phyloP scores from a whole-genome alignment of 2,113 vertebrate species.

The Chaenocephalus aceratus region DNA sequence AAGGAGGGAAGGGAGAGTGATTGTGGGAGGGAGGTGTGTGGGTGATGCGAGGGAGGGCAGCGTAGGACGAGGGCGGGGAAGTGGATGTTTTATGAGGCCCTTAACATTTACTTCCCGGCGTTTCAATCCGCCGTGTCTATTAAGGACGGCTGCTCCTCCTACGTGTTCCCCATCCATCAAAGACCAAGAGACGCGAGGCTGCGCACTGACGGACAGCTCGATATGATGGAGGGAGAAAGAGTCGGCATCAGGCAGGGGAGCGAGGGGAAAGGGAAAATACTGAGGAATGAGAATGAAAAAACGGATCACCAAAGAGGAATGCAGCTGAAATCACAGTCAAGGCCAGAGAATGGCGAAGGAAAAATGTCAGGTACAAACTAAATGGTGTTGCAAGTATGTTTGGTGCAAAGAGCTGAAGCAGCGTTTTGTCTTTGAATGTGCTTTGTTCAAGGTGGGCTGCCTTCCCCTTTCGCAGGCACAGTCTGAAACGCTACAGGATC shows the following conservation, averaged over 20 bases:
- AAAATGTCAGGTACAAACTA: conserved; percentile 49
- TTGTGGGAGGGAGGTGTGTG: conserved; percentile 56
- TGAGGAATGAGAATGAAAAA: conserved; percentile 19
- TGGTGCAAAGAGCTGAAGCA: conserved; percentile 56
- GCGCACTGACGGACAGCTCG: conserved; percentile 74
- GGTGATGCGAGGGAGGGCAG: conserved; percentile 61
- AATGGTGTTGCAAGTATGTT: conserved; percentile 41
- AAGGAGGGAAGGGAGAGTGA: conserved; percentile 32
- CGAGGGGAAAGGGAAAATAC: conserved; percentile 47
- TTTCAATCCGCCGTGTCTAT: conserved; percentile 86
- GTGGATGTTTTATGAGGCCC: conserved; percentile 86
- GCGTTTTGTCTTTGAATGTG: conserved; percentile 51
- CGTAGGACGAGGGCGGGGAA: conserved; percentile 68
- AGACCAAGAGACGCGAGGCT: conserved; percentile 60
- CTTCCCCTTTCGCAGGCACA: conserved; percentile 13
- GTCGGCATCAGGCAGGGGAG: conserved; percentile 26
- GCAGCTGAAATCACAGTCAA: conserved; percentile 10
- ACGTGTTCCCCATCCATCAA: conserved; percentile 85
- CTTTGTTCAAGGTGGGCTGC: conserved; percentile 57
- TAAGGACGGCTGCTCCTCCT: conserved; percentile 82
- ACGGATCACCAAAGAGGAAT: conserved; percentile 9
- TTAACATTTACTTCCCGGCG: conserved; percentile 87
- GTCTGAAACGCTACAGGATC: conserved; percentile 17
- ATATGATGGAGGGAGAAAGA: conserved; percentile 68
- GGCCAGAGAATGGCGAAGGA: conserved; percentile 21